Evolutionary conservation across 2,888 invertebrate genomes (phyloP).

Genomic region (Frankliniella fusca): DNA sequence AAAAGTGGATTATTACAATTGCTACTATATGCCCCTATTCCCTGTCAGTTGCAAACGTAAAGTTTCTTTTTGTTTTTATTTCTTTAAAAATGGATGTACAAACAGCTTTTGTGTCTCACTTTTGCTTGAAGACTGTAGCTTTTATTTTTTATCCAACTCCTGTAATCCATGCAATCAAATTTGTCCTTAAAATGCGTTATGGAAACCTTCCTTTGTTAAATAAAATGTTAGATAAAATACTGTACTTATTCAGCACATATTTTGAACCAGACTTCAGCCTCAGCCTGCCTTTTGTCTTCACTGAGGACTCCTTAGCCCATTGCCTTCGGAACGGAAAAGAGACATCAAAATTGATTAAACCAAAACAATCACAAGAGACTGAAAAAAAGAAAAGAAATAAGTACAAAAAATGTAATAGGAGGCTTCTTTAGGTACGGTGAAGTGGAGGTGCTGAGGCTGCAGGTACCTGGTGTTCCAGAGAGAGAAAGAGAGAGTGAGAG

Average conservation of each 20-base stretch:
- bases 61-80: not conserved
- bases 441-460: too few species aligned
- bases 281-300: not conserved
- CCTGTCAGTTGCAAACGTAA: not conserved
- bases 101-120: not conserved
- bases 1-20: not conserved
- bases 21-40: not conserved
- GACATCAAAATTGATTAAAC: too few species aligned
- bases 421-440: too few species aligned
- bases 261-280: not conserved
- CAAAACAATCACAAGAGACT: too few species aligned
- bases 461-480: too few species aligned
- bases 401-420: too few species aligned
- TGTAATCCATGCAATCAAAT: not conserved
- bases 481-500: too few species aligned
- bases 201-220: conserved; percentile 2
- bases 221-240: not conserved
- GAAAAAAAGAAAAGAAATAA: too few species aligned
- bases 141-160: not conserved
- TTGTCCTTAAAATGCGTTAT: not conserved
- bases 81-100: not conserved
- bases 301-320: too few species aligned
- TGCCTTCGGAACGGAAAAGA: too few species aligned
- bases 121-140: not conserved
- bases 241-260: too few species aligned